Evolutionary conservation across 2,113 vertebrate species (phyloP).

Genomic region (Corythaixoides concolor): DNA sequence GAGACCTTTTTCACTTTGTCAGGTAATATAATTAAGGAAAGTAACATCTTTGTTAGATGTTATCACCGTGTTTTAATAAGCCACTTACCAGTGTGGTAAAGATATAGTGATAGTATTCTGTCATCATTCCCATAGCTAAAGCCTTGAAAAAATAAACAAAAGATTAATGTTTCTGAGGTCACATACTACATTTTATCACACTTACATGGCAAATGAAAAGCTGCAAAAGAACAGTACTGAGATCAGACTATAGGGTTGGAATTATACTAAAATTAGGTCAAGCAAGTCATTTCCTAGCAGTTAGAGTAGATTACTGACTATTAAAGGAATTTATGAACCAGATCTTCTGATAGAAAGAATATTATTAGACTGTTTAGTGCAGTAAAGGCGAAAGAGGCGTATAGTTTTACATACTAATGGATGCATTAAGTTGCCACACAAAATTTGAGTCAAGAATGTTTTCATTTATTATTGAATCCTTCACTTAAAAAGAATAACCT

Average conservation of each 20-base stretch:
- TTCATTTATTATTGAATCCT: conserved; percentile 34
- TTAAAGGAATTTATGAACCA: conserved; percentile 69
- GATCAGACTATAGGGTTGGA: conserved; percentile 14
- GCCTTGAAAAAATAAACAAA: conserved; percentile 80
- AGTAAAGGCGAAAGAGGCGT: conserved; percentile 40
- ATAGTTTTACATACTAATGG: conserved; percentile 57
- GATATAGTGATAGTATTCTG: conserved; percentile 99
- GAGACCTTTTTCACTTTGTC: not conserved
- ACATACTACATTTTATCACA: conserved; percentile 27
- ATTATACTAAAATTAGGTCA: conserved; percentile 54
- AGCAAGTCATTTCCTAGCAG: conserved; percentile 60
- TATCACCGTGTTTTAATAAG: not conserved
- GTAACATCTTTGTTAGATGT: not conserved
- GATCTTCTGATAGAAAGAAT: conserved; percentile 62
- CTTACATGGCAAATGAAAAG: conserved; percentile 18
- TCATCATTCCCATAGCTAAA: conserved; percentile 99
- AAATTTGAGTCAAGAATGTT: conserved; percentile 16
- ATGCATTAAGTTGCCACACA: conserved; percentile 37
- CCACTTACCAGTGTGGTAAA: conserved; percentile 97
- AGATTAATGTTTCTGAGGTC: conserved; percentile 56
- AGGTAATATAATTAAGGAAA: conserved; percentile 18
- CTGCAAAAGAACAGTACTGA: not conserved
- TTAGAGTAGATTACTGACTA: conserved; percentile 65
- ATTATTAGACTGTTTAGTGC: conserved; percentile 51
- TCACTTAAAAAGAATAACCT: not conserved